Base-by-base conservation (phyloP, 2,113 vertebrate species). In the Oostethus manadensis region DNA sequence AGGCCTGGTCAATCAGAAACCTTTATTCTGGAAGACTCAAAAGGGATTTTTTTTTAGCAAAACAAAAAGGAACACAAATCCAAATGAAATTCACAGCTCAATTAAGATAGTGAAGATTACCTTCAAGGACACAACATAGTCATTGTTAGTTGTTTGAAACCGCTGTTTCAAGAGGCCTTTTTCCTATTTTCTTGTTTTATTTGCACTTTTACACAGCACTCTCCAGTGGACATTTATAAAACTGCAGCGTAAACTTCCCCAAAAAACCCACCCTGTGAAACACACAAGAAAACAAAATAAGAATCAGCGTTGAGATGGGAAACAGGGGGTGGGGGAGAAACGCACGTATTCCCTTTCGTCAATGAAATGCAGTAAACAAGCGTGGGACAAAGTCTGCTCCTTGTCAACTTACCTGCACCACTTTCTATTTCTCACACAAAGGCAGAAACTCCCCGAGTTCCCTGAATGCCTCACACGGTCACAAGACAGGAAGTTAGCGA, bases 21-120 rank as follows among this genome's bases (percentile, higher is more conserved):
- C 49, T 88, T 87, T 89, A 87, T 87, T 89, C 57, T 76, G 82
- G 22, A 82, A 76, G 51, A 71, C 63, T 85, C 54, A 68, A 71
- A 76, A 70, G 38, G 56, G 58, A 77, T 51, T 68, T 43, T 49
- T 60, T 56, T 70, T 68, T 64, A 76, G 50, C 66, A 71, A 73
- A 76, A 68, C 35, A 78, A 62, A 68, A 66, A 20, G 71, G 22
- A 73, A 66, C 63, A 76, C 60, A 68, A 67, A 69, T 74, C 47
- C 63, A 66, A 40, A 58, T 68, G 51, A 67, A 76, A 66, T 66
- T 77, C 65, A 83, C 74, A 76, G 43, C 33, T 64, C 66, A 78
- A 61, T 58, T 58, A 70, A 77, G 58, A 75, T 56, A 67, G 45
- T 59, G 20, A 66, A 74, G 65, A 59, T 68, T 56, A 76, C 20